These are phyloP conservation scores for Salvelinus namaycush DNA, from an alignment of 2,113 vertebrate genomes.

Conservation along the genomic window DNA sequence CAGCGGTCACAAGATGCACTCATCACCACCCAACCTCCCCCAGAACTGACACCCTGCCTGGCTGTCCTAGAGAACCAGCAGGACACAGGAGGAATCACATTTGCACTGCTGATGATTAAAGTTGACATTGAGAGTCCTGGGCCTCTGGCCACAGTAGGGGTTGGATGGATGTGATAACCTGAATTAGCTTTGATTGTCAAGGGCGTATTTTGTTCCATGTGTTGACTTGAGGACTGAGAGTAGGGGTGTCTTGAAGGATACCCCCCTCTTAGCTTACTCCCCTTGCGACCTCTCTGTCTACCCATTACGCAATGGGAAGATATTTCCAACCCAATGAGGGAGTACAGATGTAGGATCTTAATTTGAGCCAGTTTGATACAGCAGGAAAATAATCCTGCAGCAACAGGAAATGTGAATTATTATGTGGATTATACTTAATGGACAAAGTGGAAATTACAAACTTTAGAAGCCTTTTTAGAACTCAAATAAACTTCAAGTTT, in stretches of 20 bases:
- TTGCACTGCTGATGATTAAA: background rate
- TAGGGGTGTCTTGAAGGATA: background rate
- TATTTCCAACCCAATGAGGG: background rate
- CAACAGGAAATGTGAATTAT: too few species aligned
- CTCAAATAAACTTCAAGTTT: too few species aligned
- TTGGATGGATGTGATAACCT: background rate
- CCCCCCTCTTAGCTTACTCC: background rate
- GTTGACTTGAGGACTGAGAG: too few species aligned
- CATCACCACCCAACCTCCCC: background rate
- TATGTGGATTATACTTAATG: too few species aligned
- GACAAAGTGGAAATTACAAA: too few species aligned
- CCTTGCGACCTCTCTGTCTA: background rate
- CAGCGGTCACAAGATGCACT: conserved; percentile 31
- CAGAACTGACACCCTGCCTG: background rate
- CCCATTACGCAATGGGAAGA: background rate
- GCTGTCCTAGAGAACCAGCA: background rate
- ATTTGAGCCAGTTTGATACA: too few species aligned
- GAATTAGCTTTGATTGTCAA: background rate
- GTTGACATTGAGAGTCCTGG: background rate
- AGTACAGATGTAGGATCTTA: background rate
- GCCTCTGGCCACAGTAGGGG: background rate
- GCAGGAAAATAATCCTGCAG: too few species aligned
- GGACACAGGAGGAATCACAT: background rate
- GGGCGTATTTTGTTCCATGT: background rate
- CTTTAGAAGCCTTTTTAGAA: too few species aligned